Base-by-base conservation (phyloP, 2,113 vertebrate species). In the Epinephelus fuscoguttatus region DNA sequence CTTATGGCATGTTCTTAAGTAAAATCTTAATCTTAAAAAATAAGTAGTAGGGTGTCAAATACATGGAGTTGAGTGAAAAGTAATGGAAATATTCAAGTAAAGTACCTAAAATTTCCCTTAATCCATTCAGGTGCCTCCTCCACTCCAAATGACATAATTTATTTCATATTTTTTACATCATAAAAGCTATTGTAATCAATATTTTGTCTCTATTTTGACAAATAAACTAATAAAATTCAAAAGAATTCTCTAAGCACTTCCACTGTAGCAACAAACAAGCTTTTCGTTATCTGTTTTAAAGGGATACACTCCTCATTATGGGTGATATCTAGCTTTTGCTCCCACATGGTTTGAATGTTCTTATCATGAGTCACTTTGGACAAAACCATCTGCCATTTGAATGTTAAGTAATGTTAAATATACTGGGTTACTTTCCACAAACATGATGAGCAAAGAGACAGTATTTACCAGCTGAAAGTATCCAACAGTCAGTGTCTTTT, bases 401-500 rank as follows among this genome's bases (percentile, higher is more conserved):
- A 75, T 40, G 47, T 15, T n/a, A 61, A 52, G 18, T 61, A 14
- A 30, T 57, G 21, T 18, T 9, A 61, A n/a, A 50, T 30, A 57
- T 19, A 45, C 15, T 37, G 27, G 33, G 18, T 33, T 23, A 23
- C 47, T 37, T 37, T 61, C 42, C 19, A 56, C 11, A 49, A 56
- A 37, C 5, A 70, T 47, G 21, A 3, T 69, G 23, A 56, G 19
- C 12, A 69, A 47, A 25, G 70, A 63, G 23, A 53, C 2, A 33
- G n/a, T 69, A 79, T 47, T 93, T 93, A 96, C 95, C 94, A 96
- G 84, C 37, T 96, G 88, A 92, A 96, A 96, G 86, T 93, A 96
- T 84, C 95, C 95, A 81, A 96, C 76, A 47, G 78, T 85, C 17
- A 90, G 75, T 2, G 37, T n/a, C 4, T 91, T 93, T 68, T 92